phyloP scores from a whole-genome alignment of 2,888 invertebrate species.

The Creontiades dilutus region DNA sequence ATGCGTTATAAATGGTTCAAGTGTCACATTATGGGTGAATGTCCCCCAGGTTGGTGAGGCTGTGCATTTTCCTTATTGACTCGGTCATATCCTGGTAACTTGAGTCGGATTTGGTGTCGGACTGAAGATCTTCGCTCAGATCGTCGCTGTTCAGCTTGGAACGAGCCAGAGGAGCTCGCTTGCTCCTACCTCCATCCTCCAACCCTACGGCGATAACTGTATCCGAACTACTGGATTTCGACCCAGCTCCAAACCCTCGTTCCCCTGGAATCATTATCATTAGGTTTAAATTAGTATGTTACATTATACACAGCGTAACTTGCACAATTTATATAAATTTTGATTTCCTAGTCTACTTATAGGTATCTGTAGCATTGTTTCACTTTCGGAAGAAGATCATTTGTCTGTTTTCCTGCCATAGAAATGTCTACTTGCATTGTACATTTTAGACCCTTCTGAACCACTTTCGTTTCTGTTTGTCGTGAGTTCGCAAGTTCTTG shows the following conservation, averaged over 20 bases:
- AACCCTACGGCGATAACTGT: conserved; percentile 72
- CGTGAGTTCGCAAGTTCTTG: too few relatives aligned
- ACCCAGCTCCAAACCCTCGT: conserved; percentile 60
- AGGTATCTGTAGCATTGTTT: too few relatives aligned
- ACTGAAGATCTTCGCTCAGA: conserved; percentile 22
- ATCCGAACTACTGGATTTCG: conserved; percentile 72
- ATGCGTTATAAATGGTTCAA: too few relatives aligned
- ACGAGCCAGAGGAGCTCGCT: conserved; percentile 49
- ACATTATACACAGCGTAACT: too few relatives aligned
- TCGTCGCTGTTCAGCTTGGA: conserved; percentile 60
- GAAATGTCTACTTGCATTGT: too few relatives aligned
- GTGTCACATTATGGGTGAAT: not conserved
- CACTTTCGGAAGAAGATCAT: too few relatives aligned
- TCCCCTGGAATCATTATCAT: conserved; percentile 12
- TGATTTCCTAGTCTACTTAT: too few relatives aligned
- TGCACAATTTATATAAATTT: too few relatives aligned
- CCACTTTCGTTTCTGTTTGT: too few relatives aligned
- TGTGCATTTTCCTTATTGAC: conserved; percentile 69
- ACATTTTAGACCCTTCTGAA: too few relatives aligned
- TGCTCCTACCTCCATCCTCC: conserved; percentile 20
- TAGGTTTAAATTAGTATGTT: too few relatives aligned
- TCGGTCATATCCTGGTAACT: conserved; percentile 70
- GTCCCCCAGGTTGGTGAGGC: conserved; percentile 48
- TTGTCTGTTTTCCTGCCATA: too few relatives aligned
- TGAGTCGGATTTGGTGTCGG: conserved; percentile 31